A percentile compares a stretch with the other conserved stretches of the same genome.
These are phyloP conservation scores for Eutrigla gurnardus DNA, from an alignment of 2,797 vertebrate genomes.

Conservation along the genomic window DNA sequence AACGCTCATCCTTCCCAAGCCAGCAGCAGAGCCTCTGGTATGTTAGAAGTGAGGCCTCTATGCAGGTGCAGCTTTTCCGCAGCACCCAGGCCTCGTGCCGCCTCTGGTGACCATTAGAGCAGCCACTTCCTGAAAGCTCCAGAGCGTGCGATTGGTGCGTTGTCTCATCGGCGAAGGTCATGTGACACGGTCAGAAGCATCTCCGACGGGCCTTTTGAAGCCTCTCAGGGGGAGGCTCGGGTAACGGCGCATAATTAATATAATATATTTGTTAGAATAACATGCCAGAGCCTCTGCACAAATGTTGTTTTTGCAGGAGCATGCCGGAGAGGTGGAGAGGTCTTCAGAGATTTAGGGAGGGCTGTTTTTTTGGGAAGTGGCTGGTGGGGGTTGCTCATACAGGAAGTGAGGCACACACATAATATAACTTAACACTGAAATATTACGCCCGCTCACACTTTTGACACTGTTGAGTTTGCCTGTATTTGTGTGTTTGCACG, in stretches of 20 bases:
- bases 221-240: slow-evolving; percentile 70
- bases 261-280: slow-evolving; percentile 84
- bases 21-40: not conserved
- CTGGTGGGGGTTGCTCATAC: slow-evolving; percentile 29
- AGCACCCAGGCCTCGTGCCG: not conserved
- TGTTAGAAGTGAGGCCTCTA: not conserved
- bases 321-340: slow-evolving; percentile 58
- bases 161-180: slow-evolving; percentile 36
- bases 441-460: slow-evolving; percentile 48
- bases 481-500: slow-evolving; percentile 27
- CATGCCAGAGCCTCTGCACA: slow-evolving; percentile 75
- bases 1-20: not conserved
- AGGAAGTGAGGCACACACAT: slow-evolving; percentile 54
- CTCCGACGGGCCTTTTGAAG: slow-evolving; percentile 67
- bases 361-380: slow-evolving; percentile 40
- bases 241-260: slow-evolving; percentile 79
- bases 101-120: slow-evolving; percentile 38
- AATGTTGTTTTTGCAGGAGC: slow-evolving; percentile 81
- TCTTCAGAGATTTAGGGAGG: slow-evolving; percentile 68
- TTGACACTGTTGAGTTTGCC: slow-evolving; percentile 45
- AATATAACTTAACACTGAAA: slow-evolving; percentile 64
- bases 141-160: slow-evolving; percentile 46
- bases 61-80: slow-evolving; percentile 53
- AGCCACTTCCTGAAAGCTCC: slow-evolving; percentile 63
- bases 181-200: slow-evolving; percentile 60